Percentiles rank a stretch among this genome's conserved stretches.
phyloP scores from a whole-genome alignment of 2,797 vertebrate genomes.

The Hoplostethus atlanticus region DNA sequence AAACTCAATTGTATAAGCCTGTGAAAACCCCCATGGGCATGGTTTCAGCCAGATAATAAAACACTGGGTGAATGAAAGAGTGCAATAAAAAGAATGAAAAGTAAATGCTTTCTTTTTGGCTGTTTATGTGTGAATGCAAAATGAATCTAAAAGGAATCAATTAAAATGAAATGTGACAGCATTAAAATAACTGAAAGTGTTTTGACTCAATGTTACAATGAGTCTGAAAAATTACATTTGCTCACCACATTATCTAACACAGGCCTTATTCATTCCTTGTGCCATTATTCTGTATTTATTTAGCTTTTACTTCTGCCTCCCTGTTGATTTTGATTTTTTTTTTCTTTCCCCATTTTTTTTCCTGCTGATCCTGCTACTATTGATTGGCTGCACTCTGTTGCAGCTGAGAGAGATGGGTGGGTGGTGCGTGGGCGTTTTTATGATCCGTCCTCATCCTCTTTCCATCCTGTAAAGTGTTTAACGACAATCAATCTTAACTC shows the following conservation, averaged over 20 bases:
- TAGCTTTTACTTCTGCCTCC: not conserved
- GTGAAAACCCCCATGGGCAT: constrained; percentile 4
- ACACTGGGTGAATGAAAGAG: constrained; percentile 13
- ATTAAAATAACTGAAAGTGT: not conserved
- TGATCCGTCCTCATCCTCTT: constrained; percentile 82
- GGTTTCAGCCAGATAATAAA: constrained; percentile 18
- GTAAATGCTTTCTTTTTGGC: not conserved
- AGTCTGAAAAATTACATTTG: not conserved
- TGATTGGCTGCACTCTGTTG: constrained; percentile 73
- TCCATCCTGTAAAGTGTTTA: constrained; percentile 84
- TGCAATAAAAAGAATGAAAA: constrained; percentile 15
- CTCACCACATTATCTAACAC: not conserved
- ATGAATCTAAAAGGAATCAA: not conserved
- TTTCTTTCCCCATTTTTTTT: constrained; percentile 46
- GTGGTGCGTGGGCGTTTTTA: constrained; percentile 79
- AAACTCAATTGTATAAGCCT: constrained; percentile 2
- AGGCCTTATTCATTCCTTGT: not conserved
- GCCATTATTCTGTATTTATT: not conserved
- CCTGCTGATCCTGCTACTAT: constrained; percentile 73
- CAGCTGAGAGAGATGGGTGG: constrained; percentile 70
- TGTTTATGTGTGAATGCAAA: not conserved
- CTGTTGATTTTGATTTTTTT: constrained; percentile 44
- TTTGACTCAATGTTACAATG: not conserved
- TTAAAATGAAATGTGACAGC: not conserved
- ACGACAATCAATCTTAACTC: constrained; percentile 83